Percentiles rank a stretch among this genome's conserved stretches.
These are phyloP conservation scores for Cotesia vestalis DNA, from an alignment of 1,140 invertebrate species.

Conservation along the genomic window DNA sequence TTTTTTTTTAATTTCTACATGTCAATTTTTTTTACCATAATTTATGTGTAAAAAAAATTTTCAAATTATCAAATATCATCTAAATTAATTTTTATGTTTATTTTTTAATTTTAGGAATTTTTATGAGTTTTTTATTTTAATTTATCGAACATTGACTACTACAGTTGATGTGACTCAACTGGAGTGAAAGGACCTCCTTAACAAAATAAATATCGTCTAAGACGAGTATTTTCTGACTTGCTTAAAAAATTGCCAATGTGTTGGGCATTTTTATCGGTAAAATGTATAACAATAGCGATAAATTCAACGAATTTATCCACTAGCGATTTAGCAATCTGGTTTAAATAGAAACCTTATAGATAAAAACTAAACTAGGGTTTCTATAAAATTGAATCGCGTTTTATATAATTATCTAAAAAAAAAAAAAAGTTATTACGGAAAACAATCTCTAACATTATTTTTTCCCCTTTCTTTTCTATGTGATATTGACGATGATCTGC, in stretches of 20 bases:
- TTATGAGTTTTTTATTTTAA: too few relatives aligned
- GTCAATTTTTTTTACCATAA: too few relatives aligned
- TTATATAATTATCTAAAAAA: background rate
- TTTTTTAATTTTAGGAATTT: too few relatives aligned
- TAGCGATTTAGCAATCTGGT: background rate
- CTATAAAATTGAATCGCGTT: slow-evolving; percentile 8
- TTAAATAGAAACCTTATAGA: background rate
- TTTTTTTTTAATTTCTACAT: too few relatives aligned
- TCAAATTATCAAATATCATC: too few relatives aligned
- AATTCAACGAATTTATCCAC: background rate
- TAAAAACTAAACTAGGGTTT: background rate
- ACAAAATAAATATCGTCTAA: too few relatives aligned
- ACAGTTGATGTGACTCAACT: too few relatives aligned
- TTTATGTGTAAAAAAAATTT: background rate
- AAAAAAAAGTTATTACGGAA: slow-evolving; percentile 9
- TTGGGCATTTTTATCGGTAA: slow-evolving; percentile 32
- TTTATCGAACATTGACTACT: too few relatives aligned
- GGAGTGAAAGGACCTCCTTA: too few relatives aligned
- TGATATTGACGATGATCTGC: slow-evolving; percentile 67
- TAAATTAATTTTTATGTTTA: too few relatives aligned
- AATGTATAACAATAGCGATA: background rate
- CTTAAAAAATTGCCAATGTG: background rate
- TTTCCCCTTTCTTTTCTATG: slow-evolving; percentile 67
- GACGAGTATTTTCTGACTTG: too few relatives aligned
- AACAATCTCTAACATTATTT: slow-evolving; percentile 64